phyloP scores from a whole-genome alignment of 1,140 invertebrate genomes.

The Listronotus oregonensis region DNA sequence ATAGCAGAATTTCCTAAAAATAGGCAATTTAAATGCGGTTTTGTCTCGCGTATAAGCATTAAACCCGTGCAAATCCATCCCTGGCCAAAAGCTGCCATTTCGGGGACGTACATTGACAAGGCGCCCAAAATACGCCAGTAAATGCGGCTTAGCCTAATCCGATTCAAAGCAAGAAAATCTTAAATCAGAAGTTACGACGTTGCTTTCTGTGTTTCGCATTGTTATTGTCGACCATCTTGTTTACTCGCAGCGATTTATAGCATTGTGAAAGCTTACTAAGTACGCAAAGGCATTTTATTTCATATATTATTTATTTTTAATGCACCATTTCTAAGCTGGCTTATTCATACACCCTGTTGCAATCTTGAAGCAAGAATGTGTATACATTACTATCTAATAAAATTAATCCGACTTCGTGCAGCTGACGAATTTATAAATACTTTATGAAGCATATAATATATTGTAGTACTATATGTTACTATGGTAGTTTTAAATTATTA shows the following conservation, averaged over 20 bases:
- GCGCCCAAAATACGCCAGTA: slow-evolving; percentile 19
- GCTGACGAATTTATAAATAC: no score
- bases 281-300: not conserved
- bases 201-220: slow-evolving; percentile 36
- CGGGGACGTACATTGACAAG: slow-evolving; percentile 11
- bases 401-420: no score
- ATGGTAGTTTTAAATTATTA: no score
- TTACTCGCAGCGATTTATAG: slow-evolving; percentile 40
- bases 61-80: slow-evolving; percentile 11
- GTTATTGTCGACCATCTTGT: slow-evolving; percentile 43
- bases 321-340: no score
- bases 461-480: no score
- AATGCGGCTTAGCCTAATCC: slow-evolving; percentile 37
- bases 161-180: slow-evolving; percentile 32
- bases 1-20: not conserved
- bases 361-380: not conserved
- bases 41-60: not conserved
- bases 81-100: slow-evolving; percentile 10
- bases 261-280: not conserved
- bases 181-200: slow-evolving; percentile 42
- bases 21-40: slow-evolving; percentile 9
- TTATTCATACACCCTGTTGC: not conserved
- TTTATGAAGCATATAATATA: no score
- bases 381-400: no score
- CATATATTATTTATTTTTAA: no score